Base-by-base conservation (phyloP, 2,888 invertebrate genomes). In the Cataglyphis cursor region DNA sequence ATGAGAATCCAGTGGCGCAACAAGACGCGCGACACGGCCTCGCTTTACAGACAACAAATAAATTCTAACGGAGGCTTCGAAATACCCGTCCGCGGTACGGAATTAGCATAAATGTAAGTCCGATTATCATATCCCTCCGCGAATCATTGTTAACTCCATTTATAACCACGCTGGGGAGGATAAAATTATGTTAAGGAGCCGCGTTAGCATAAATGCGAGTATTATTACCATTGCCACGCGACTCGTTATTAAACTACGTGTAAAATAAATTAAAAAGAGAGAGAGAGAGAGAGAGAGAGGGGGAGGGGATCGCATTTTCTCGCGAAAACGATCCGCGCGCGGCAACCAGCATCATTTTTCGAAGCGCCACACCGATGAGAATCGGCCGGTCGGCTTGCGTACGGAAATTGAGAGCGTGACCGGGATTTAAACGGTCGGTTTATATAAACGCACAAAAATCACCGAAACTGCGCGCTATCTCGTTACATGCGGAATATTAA, bases 371-470 rank as follows among this genome's bases (percentile, higher is more conserved):
- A 44, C 12, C 10, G 57, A 51, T 51, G 48, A 35, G 2, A 54
- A 72, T 72, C 72, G 57, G 59, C 24, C 48, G 62, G 18, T 9
- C n/a, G 28, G 35, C 21, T 51, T 31, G 31, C 38, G 48, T 28
- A 28, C 31, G 65, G 70, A 70, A 62, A 62, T 82, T 75, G 76
- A 83, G 81, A 88, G 90, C 92, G 92, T 91, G 92, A 92, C 88
- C 86, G 82, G 90, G 88, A 88, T 92, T 87, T 91, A 92, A 92
- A 92, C 90, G 90, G 85, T 87, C 84, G 87, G 85, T 90, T 91
- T 90, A 87, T 86, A 87, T 90, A 90, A 90, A 91, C 92, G 90
- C 84, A 84, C 84, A 89, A 90, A 91, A 91, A 92, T 91, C 89
- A 66, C 84, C 76, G 88, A 85, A 90, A 88, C 87, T 90, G 86